Evolutionary conservation across 2,113 vertebrate genomes (phyloP).

Genomic region (Brienomyrus longianalis): DNA sequence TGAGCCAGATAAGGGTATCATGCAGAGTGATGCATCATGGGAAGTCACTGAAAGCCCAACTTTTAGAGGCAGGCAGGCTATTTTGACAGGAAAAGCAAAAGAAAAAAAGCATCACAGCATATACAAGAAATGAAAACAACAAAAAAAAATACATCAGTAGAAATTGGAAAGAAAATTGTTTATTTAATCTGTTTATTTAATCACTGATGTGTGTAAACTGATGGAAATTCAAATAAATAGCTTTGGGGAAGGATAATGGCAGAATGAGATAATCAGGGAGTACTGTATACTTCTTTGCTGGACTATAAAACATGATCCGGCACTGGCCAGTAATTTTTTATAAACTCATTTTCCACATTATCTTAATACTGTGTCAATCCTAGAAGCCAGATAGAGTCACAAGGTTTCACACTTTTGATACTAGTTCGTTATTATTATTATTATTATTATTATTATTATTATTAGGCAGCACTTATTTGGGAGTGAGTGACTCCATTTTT

Average conservation of each 20-base stretch:
- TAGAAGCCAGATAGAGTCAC: not conserved
- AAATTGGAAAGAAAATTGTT: not conserved
- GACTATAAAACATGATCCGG: not conserved
- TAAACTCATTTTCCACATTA: not conserved
- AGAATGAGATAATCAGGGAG: not conserved
- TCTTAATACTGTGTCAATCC: not conserved
- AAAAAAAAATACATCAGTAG: not conserved
- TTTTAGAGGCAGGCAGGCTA: not conserved
- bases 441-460: not conserved
- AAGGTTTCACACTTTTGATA: not conserved
- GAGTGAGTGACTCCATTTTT: not conserved
- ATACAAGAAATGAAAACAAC: not conserved
- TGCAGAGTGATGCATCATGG: not conserved
- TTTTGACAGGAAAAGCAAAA: not conserved
- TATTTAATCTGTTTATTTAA: constrained; percentile 5
- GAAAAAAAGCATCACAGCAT: not conserved
- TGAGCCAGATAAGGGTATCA: not conserved
- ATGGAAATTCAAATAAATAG: not conserved
- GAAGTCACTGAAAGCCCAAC: not conserved
- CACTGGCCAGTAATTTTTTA: not conserved
- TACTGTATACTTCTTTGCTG: not conserved
- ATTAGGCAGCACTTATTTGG: not conserved
- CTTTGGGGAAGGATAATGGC: not conserved
- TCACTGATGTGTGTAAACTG: not conserved
- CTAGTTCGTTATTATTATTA: not conserved